Conservation (phyloP, 2,113 vertebrate species). For the Bufo gargarizans region DNA sequence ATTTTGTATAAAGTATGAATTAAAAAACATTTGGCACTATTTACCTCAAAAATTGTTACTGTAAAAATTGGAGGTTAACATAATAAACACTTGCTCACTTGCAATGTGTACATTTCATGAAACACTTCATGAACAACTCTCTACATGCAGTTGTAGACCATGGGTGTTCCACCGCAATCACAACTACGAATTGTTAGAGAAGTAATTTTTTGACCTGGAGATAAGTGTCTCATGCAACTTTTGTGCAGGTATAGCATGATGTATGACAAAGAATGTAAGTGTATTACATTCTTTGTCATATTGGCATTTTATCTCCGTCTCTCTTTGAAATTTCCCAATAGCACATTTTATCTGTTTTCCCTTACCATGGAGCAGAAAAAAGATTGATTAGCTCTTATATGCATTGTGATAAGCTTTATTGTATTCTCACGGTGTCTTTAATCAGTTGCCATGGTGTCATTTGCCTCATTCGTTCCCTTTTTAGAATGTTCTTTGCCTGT, state of each 20-base stretch:
- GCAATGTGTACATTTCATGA: no score
- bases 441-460: constrained; percentile 57
- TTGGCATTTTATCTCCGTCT: background rate
- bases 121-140: no score
- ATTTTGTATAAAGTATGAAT: no score
- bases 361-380: constrained; percentile 26
- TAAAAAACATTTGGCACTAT: no score
- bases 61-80: no score
- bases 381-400: constrained; percentile 54
- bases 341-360: constrained; percentile 29
- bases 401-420: constrained; percentile 54
- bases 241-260: background rate
- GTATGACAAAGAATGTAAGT: no score
- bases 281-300: background rate
- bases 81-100: no score
- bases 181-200: no score
- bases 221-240: background rate
- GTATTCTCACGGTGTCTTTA: constrained; percentile 43
- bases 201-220: background rate
- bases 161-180: no score
- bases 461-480: constrained; percentile 26
- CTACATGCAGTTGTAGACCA: no score
- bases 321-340: constrained; percentile 26
- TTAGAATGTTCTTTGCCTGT: constrained; percentile 41
- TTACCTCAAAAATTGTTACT: no score